Percentiles rank a stretch among this genome's conserved stretches.
These are phyloP conservation scores for Ornithoptera alexandrae DNA, from an alignment of 2,888 invertebrate genomes.

Conservation along the genomic window DNA sequence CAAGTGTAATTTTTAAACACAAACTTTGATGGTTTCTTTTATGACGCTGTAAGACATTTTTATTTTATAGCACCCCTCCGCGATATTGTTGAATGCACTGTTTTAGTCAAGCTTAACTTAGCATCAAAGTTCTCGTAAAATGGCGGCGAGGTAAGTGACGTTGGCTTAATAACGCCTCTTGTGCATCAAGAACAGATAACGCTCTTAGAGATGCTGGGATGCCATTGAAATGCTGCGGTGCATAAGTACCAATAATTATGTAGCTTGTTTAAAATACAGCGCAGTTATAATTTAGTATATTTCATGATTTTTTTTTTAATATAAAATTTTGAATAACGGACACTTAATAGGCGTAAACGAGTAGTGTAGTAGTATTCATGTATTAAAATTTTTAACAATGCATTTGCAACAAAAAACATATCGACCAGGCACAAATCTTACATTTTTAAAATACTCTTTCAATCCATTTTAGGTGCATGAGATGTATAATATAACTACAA, in stretches of 20 bases:
- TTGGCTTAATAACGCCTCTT: constrained; percentile 42
- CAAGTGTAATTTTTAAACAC: neutral
- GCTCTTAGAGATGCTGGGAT: constrained; percentile 8
- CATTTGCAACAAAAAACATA: too few relatives aligned
- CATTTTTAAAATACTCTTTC: too few relatives aligned
- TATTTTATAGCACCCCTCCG: constrained; percentile 10
- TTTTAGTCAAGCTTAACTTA: constrained; percentile 22
- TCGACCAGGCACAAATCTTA: too few relatives aligned
- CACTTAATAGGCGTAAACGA: too few relatives aligned
- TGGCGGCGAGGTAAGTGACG: constrained; percentile 50
- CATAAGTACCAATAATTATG: neutral
- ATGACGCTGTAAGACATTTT: constrained; percentile 6
- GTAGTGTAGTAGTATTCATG: too few relatives aligned
- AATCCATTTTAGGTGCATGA: too few relatives aligned
- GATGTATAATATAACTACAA: too few relatives aligned
- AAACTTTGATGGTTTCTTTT: neutral
- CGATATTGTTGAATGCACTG: constrained; percentile 23
- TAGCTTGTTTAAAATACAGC: neutral
- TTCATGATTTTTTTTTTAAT: neutral
- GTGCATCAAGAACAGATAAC: constrained; percentile 28
- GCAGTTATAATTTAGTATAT: neutral
- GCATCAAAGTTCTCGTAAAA: constrained; percentile 33
- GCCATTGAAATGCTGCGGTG: constrained; percentile 1
- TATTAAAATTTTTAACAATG: too few relatives aligned
- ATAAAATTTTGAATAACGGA: too few relatives aligned